Conservation (phyloP, 2,113 vertebrate species). For the Lathamus discolor region DNA sequence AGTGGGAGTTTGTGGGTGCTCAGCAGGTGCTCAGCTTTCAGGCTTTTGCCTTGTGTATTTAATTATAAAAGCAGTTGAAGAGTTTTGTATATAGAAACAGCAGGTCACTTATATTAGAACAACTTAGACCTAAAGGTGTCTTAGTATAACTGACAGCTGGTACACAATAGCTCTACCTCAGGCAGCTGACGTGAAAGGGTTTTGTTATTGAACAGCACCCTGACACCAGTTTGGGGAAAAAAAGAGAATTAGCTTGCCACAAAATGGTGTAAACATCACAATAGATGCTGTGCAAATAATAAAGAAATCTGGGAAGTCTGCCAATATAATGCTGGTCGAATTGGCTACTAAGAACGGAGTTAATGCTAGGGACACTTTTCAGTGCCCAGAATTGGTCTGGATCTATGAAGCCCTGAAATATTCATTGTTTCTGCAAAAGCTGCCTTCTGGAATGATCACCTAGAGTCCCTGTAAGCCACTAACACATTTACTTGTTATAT, state of each 20-base stretch:
- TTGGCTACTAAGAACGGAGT: neutral
- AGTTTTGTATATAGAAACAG: constrained; percentile 50
- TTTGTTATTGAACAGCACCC: constrained; percentile 34
- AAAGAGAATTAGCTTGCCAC: constrained; percentile 4
- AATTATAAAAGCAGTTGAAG: constrained; percentile 33
- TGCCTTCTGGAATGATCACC: constrained; percentile 14
- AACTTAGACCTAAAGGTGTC: constrained; percentile 30
- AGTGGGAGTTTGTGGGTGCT: neutral
- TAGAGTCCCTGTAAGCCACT: constrained; percentile 16
- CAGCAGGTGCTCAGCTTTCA: constrained; percentile 34
- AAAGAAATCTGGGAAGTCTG: constrained; percentile 23
- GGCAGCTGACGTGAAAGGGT: constrained; percentile 19
- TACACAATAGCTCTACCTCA: constrained; percentile 16
- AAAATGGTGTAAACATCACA: constrained; percentile 8
- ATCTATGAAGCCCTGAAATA: constrained; percentile 2
- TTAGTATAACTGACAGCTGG: constrained; percentile 37
- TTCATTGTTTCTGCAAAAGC: constrained; percentile 24
- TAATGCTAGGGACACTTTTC: constrained; percentile 24
- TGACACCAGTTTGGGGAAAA: neutral
- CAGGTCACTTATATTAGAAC: constrained; percentile 48
- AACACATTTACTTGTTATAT: constrained; percentile 32
- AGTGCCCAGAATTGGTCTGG: neutral
- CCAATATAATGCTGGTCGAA: neutral
- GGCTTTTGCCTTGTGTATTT: constrained; percentile 12
- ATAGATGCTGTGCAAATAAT: constrained; percentile 36